Percentiles rank a stretch among this genome's conserved stretches.
phyloP scores from a whole-genome alignment of 1,140 invertebrate species.

The Lordiphosa stackelbergi region DNA sequence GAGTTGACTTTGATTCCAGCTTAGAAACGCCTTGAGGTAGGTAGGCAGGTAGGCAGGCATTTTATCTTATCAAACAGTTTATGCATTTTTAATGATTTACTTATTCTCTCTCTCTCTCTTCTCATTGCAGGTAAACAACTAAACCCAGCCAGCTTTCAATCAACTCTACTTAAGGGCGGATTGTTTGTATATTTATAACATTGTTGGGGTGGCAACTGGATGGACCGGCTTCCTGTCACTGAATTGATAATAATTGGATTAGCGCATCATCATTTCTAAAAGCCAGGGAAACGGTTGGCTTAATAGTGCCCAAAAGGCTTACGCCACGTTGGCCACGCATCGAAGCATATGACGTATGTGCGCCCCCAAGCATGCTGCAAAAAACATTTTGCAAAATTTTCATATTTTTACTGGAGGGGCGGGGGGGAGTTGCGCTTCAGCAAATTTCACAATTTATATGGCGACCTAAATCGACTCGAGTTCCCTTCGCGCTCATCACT shows the following conservation, averaged over 20 bases:
- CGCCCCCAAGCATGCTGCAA: conserved; percentile 17
- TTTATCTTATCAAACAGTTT: conserved; percentile 22
- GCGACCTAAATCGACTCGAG: conserved; percentile 61
- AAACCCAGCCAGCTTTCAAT: conserved; percentile 15
- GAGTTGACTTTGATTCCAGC: conserved; percentile 53
- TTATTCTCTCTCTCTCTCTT: conserved; percentile 24
- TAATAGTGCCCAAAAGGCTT: conserved; percentile 65
- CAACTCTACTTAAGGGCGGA: conserved; percentile 19
- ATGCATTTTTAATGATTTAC: conserved; percentile 59
- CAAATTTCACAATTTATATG: conserved; percentile 68
- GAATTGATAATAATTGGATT: conserved; percentile 77
- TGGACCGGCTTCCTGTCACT: conserved; percentile 52
- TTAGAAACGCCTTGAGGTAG: conserved; percentile 13
- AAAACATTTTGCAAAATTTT: conserved; percentile 63
- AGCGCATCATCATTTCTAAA: conserved; percentile 51
- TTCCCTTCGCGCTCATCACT: conserved; percentile 46
- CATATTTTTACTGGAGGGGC: conserved; percentile 30
- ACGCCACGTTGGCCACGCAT: conserved; percentile 57
- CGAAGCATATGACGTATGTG: conserved; percentile 30
- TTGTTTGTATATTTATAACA: conserved; percentile 60
- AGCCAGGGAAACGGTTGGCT: conserved; percentile 20
- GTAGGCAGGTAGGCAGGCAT: neutral
- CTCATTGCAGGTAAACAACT: conserved; percentile 54
- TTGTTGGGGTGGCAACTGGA: conserved; percentile 14
- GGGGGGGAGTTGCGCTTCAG: conserved; percentile 45